Evolutionary conservation across 2,888 invertebrate species (phyloP).

Genomic region (Metallyticus violacea): DNA sequence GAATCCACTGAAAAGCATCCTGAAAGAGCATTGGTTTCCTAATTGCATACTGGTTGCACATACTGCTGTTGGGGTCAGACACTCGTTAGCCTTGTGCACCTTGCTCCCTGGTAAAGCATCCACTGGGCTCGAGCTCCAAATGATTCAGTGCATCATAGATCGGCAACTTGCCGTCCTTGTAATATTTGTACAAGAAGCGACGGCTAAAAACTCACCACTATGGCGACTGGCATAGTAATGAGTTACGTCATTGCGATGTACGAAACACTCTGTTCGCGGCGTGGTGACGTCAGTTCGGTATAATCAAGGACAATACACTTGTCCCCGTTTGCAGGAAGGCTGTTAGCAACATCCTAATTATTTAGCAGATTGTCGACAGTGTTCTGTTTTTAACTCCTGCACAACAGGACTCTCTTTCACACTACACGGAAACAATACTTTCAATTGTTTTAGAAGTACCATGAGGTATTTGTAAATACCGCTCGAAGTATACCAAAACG

Average conservation of each 20-base stretch:
- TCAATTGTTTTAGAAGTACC: neutral
- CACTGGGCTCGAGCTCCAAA: neutral
- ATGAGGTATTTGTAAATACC: too few species aligned
- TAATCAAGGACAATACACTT: neutral
- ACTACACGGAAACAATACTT: neutral
- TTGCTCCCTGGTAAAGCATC: too few species aligned
- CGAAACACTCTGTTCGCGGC: neutral
- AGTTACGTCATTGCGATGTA: slow-evolving; percentile 1
- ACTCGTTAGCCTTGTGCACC: neutral
- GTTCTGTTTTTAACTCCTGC: neutral
- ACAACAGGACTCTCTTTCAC: neutral
- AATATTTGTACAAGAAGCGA: neutral
- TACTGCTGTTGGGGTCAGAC: too few species aligned
- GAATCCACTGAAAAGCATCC: too few species aligned
- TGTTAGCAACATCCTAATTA: neutral
- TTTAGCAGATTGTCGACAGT: neutral
- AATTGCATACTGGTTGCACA: too few species aligned
- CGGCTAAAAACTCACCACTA: neutral
- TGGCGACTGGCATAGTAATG: neutral
- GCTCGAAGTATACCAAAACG: too few species aligned
- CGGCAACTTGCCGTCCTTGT: neutral
- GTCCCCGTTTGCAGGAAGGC: neutral
- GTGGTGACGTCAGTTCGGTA: neutral
- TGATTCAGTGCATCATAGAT: neutral
- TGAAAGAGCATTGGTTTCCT: too few species aligned